Percentiles rank a stretch among this genome's conserved stretches.
Evolutionary conservation across 2,113 vertebrate species (phyloP).

Genomic region (Phrynosoma platyrhinos): DNA sequence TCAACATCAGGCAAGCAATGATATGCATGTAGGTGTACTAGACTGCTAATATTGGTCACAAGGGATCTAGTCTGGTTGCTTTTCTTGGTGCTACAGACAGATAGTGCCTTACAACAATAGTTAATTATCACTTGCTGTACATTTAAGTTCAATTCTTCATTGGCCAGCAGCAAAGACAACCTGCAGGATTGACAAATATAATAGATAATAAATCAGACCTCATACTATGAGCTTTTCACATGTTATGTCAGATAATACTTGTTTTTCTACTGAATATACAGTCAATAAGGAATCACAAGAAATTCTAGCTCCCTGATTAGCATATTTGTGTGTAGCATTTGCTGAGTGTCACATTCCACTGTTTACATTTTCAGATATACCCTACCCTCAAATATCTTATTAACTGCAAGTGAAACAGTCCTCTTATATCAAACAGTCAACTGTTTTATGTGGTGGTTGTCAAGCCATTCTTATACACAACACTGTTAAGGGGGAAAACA

Average conservation of each 20-base stretch:
- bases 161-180: constrained; percentile 84
- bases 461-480: not conserved
- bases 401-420: not conserved
- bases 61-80: constrained; percentile 71
- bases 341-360: not conserved
- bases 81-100: constrained; percentile 76
- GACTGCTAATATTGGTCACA: constrained; percentile 70
- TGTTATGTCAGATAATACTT: too few relatives aligned
- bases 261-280: too few relatives aligned
- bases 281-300: not conserved
- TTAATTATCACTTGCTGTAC: constrained; percentile 90
- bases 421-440: not conserved
- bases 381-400: not conserved
- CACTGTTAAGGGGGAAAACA: not conserved
- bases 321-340: not conserved
- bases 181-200: constrained; percentile 70
- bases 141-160: constrained; percentile 84
- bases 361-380: not conserved
- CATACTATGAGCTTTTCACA: not conserved
- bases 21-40: constrained; percentile 79
- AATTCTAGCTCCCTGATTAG: not conserved
- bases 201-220: not conserved
- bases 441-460: not conserved
- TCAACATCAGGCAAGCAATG: constrained; percentile 75
- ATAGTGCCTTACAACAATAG: constrained; percentile 89